Base-by-base conservation (phyloP, 1,140 invertebrate genomes). In the Saccostrea echinata region DNA sequence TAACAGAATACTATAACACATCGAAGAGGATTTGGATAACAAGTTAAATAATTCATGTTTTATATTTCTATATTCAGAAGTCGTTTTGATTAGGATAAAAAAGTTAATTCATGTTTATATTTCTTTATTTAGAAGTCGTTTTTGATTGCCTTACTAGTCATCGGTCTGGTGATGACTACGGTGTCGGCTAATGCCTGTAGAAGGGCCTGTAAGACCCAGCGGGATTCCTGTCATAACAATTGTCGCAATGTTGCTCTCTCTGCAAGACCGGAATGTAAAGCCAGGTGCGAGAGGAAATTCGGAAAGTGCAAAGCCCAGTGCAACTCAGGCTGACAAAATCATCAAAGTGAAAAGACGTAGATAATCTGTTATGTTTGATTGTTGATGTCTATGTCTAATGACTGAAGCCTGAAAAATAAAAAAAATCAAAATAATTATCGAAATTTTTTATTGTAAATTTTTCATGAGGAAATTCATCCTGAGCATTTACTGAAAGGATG, bases 221-320 rank as follows among this genome's bases (percentile, higher is more conserved):
- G 68, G 18, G 68, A 76, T 9, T 13, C 24, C 27, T 76, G 68
- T 13, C 68, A 76, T 1, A 76, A 30, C 9, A 76, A 76, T 27
- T 76, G 68, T 9, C 3, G 6, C 68, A 16, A 11, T 11, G 27
- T 27, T 12, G 24, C 68, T 16, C 24, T 76, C 16, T 16, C 11
- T 13, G 11, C 24, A 13, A 11, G 68, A 33, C 11, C 6, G 68
- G 27, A 76, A 33, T 76, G 68, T 27, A 27, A 16, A 4, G 27
- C 33, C 68, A 76, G 27, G 68, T 76, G 68, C 68, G 68, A 76
- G 27, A 76, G 68, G 68, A 76, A 76, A 76, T 76, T 76, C 68
- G 68, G 68, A 30, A 76, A 76, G 30, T 76, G 68, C 68, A 76
- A 76, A 30, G 27, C 13, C 13, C 68, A 76, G 12, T 76, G 68